Evolutionary conservation across 2,888 invertebrate species (phyloP).

Genomic region (Labia minor): DNA sequence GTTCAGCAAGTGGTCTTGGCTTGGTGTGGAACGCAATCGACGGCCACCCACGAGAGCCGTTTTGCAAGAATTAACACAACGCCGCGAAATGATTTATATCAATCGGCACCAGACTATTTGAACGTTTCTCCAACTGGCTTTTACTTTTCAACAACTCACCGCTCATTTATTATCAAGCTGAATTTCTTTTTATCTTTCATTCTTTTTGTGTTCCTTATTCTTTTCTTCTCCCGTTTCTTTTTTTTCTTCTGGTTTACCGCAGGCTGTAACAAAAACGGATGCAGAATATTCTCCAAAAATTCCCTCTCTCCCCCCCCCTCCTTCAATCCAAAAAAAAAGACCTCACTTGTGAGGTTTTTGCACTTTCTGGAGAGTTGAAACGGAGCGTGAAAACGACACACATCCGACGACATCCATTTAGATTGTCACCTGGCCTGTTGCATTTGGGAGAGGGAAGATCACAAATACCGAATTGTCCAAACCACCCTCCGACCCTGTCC

Average conservation of each 20-base stretch:
- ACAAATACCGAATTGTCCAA: background rate
- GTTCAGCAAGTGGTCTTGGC: no score
- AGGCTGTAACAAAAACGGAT: background rate
- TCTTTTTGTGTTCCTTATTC: background rate
- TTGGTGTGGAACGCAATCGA: no score
- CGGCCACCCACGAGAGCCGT: conserved; percentile 6
- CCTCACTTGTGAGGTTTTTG: background rate
- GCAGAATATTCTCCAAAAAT: background rate
- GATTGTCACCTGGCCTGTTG: background rate
- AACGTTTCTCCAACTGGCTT: background rate
- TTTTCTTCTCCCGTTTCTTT: background rate
- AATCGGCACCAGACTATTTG: background rate
- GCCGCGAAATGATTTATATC: background rate
- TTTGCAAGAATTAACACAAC: background rate
- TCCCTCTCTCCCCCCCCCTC: background rate
- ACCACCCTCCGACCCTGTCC: background rate
- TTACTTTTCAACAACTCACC: background rate
- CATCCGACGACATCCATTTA: background rate
- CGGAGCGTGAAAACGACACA: background rate
- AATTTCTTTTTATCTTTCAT: background rate
- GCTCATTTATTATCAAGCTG: background rate
- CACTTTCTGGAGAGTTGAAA: background rate
- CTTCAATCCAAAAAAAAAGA: background rate
- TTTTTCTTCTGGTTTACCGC: background rate
- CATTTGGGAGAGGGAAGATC: background rate